Conservation (phyloP, 2,797 vertebrate species). For the Phoebastria nigripes region DNA sequence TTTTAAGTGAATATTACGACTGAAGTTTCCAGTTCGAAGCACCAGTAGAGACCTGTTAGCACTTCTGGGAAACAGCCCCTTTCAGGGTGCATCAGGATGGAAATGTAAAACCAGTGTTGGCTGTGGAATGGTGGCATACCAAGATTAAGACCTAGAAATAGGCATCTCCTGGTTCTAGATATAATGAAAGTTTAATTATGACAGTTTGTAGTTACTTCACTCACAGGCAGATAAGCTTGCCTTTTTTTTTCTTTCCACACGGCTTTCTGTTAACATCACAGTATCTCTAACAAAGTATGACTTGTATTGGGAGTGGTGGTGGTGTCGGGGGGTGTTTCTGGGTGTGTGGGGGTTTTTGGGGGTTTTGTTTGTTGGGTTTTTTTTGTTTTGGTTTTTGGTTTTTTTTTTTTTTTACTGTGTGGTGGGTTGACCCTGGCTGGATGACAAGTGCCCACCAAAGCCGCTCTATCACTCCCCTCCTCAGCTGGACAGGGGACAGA, state of each 20-base stretch:
- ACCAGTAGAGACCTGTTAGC: neutral
- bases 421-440: neutral
- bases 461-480: neutral
- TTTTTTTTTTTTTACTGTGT: neutral
- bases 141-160: neutral
- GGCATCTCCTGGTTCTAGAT: neutral
- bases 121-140: neutral
- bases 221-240: neutral
- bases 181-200: neutral
- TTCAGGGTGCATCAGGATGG: neutral
- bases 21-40: neutral
- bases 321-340: neutral
- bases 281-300: neutral
- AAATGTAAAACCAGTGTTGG: neutral
- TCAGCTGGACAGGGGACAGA: neutral
- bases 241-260: rapidly evolving
- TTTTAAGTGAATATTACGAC: neutral
- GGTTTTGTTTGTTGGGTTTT: too few species aligned
- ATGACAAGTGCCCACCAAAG: neutral
- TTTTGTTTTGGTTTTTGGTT: neutral
- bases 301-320: neutral
- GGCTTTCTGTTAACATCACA: neutral
- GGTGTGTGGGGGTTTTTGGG: too few species aligned
- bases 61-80: neutral
- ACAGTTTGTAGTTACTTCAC: neutral